phyloP scores from a whole-genome alignment of 2,797 vertebrate genomes.

The Bryconaethiops microstoma region DNA sequence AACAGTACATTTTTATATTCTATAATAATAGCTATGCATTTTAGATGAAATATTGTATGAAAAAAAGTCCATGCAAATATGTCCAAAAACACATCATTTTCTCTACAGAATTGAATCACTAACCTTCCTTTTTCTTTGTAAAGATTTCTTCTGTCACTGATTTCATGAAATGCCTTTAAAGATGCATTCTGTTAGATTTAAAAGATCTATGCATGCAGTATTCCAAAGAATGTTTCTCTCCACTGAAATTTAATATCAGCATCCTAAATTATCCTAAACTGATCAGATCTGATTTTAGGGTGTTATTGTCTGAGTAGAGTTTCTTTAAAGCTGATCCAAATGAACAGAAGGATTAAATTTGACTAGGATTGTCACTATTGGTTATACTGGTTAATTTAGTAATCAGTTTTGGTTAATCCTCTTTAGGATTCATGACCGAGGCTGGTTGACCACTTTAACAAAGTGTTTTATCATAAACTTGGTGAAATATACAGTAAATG shows the following conservation, averaged over 20 bases:
- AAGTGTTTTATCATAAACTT: too few relatives aligned
- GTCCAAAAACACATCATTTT: neutral
- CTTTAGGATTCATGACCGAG: too few relatives aligned
- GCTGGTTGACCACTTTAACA: too few relatives aligned
- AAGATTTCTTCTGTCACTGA: neutral
- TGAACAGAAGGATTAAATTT: too few relatives aligned
- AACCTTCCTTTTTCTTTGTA: too few relatives aligned
- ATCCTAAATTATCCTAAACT: neutral
- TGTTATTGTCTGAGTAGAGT: neutral
- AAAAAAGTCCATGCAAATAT: neutral
- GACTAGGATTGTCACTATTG: too few relatives aligned
- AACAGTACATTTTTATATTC: neutral
- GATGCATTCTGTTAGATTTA: conserved; percentile 15
- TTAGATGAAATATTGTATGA: neutral
- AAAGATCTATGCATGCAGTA: neutral
- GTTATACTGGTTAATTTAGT: too few relatives aligned
- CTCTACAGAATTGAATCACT: neutral
- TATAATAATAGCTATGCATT: neutral
- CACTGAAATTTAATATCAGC: neutral
- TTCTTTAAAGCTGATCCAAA: neutral
- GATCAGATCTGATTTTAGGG: neutral
- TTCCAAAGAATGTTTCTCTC: neutral
- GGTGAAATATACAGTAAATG: too few relatives aligned
- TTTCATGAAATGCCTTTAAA: neutral
- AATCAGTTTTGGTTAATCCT: too few relatives aligned